A percentile compares a stretch with the other conserved stretches of the same genome.
Conservation (phyloP, 2,113 vertebrate species). For the Apteryx owenii region DNA sequence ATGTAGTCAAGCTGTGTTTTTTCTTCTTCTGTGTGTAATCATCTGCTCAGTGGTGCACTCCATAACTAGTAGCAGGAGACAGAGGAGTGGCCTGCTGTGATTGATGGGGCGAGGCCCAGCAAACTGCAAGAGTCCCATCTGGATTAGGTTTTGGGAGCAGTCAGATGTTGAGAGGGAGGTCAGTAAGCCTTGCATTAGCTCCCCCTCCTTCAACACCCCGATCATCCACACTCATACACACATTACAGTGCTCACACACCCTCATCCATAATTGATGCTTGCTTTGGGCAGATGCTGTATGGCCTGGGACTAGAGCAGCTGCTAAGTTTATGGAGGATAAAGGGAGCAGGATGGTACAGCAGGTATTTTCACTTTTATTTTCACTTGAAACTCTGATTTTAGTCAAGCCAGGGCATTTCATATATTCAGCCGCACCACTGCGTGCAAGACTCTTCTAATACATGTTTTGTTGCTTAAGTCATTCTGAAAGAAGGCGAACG, state of each 20-base stretch:
- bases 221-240: slow-evolving; percentile 35
- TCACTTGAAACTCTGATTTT: slow-evolving; percentile 54
- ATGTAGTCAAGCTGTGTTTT: slow-evolving; percentile 54
- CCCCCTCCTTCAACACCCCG: slow-evolving; percentile 71
- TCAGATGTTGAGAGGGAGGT: slow-evolving; percentile 79
- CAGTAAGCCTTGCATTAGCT: slow-evolving; percentile 76
- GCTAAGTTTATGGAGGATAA: slow-evolving; percentile 86
- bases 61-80: slow-evolving; percentile 51
- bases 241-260: slow-evolving; percentile 58
- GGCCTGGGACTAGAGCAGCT: slow-evolving; percentile 84
- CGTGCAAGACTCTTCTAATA: neutral
- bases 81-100: slow-evolving; percentile 79
- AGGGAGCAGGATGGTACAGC: slow-evolving; percentile 86
- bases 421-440: slow-evolving; percentile 3
- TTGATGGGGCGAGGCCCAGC: slow-evolving; percentile 73
- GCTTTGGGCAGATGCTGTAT: slow-evolving; percentile 84
- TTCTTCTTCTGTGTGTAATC: slow-evolving; percentile 61
- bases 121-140: slow-evolving; percentile 72
- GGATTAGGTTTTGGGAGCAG: slow-evolving; percentile 77
- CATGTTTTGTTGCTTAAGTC: neutral
- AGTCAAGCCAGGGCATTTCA: neutral
- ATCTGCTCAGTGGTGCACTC: slow-evolving; percentile 71
- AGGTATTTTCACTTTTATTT: slow-evolving; percentile 84
- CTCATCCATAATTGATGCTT: slow-evolving; percentile 81
- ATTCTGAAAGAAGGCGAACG: neutral